Base-by-base conservation (phyloP, 1,140 invertebrate species). In the Gryllus bimaculatus region DNA sequence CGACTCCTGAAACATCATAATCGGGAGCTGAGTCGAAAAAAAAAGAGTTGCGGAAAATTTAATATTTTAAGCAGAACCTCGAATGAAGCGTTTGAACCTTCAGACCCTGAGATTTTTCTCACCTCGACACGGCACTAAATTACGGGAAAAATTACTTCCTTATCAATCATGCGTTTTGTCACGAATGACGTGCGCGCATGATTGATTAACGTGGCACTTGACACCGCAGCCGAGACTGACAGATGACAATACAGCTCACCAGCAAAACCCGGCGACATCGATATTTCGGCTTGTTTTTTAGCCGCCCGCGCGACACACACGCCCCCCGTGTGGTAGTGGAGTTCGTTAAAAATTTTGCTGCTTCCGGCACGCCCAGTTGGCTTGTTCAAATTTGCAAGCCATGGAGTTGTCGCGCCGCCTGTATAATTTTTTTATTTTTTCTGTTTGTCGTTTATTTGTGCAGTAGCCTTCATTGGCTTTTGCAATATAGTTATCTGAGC, bases 71-170 rank as follows among this genome's bases (percentile, higher is more conserved):
- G 26, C 26, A 39, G 26, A 39, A 39, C 26, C 26, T 39, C 26
- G 26, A 39, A 39, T 39, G 26, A 39, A 39, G 26, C 26, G 26
- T 66, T 66, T 66, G 54, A 66, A 66, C 10, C 54, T 66, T 66
- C 26, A 5, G 26, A 39, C 26, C 26, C 26, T 39, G 26, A 39
- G 26, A 13, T 66, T 66, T 66, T 66, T 66, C 54, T 66, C 54
- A 18, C 18, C 54, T 66, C 54, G 54, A 66, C 54, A 66, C 54
- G 10, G 18, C 54, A 66, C 54, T 66, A 66, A 66, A 66, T 66
- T 66, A 66, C 54, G 54, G 18, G 54, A 66, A 66, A 66, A 66
- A 66, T 66, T 66, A 66, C 54, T 66, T 66, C 54, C 54, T 66
- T 66, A 66, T 66, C 54, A 66, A 66, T 66, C 54, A 66, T 18